Evolutionary conservation across 2,797 vertebrate species (phyloP).

Genomic region (Sebastes kiyomatsui): DNA sequence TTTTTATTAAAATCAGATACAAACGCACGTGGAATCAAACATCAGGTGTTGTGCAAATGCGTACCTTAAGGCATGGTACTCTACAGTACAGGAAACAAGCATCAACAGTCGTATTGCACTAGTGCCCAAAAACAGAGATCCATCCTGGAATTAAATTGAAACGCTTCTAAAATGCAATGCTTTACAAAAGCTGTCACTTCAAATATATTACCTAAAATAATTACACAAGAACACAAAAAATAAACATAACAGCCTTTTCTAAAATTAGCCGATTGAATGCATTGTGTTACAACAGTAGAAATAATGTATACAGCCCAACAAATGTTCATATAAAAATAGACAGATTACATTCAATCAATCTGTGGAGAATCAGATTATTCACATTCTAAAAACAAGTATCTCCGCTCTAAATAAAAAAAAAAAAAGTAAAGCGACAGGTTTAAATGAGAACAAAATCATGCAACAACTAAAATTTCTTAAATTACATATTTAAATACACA

Average conservation of each 20-base stretch:
- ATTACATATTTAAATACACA: conserved; percentile 33
- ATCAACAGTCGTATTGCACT: conserved; percentile 52
- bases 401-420: conserved; percentile 2
- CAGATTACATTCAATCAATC: conserved; percentile 44
- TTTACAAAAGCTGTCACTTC: conserved; percentile 23
- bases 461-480: conserved; percentile 33
- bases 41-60: conserved; percentile 55
- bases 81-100: conserved; percentile 34
- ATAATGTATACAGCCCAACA: conserved; percentile 40
- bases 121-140: conserved; percentile 25
- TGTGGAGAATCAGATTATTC: conserved; percentile 21
- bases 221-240: conserved; percentile 27
- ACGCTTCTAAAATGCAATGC: conserved; percentile 15
- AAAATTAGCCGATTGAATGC: conserved; percentile 9
- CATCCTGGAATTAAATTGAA: conserved; percentile 1
- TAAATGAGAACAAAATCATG: conserved; percentile 41
- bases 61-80: conserved; percentile 49
- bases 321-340: conserved; percentile 61
- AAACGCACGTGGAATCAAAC: conserved; percentile 51
- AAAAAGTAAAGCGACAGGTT: background rate
- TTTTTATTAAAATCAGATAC: conserved; percentile 44
- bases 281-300: conserved; percentile 29
- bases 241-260: background rate
- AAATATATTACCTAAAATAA: conserved; percentile 33
- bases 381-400: conserved; percentile 24